Evolutionary conservation across 2,888 invertebrate genomes (phyloP).

Genomic region (Autographa pulchrina): DNA sequence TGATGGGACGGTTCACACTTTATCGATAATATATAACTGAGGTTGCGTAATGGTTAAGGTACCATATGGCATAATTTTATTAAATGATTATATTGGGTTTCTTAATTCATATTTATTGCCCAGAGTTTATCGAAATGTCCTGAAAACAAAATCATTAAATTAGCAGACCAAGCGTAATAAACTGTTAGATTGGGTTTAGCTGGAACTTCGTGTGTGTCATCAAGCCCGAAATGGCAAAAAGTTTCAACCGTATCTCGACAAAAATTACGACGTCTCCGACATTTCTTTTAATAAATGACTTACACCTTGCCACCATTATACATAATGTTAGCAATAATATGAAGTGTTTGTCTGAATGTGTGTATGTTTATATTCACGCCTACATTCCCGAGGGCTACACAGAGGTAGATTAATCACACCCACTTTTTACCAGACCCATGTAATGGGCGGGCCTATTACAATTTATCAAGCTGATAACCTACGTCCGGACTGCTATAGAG

Average conservation of each 20-base stretch:
- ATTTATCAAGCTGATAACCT: conserved; percentile 4
- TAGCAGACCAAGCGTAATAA: background rate
- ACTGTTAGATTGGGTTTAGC: conserved; percentile 2
- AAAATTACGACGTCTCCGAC: background rate
- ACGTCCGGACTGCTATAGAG: background rate
- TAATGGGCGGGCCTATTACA: background rate
- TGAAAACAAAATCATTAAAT: background rate
- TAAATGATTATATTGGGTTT: too few relatives aligned
- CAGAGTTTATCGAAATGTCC: background rate
- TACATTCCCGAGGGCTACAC: background rate
- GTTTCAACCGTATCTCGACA: conserved; percentile 1
- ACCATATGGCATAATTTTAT: too few relatives aligned
- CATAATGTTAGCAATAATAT: background rate
- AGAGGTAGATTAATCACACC: background rate
- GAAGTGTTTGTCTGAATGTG: conserved; percentile 1
- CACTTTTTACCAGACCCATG: conserved; percentile 1
- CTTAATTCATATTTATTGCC: too few relatives aligned
- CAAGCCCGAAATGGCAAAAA: background rate
- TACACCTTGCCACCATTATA: background rate
- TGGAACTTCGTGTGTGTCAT: conserved; percentile 6
- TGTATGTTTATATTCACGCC: conserved; percentile 2
- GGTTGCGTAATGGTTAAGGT: background rate
- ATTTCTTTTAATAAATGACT: conserved; percentile 2
- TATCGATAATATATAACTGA: background rate
- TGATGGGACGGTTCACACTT: background rate